phyloP scores from a whole-genome alignment of 1,140 invertebrate species.

The Homarus americanus region DNA sequence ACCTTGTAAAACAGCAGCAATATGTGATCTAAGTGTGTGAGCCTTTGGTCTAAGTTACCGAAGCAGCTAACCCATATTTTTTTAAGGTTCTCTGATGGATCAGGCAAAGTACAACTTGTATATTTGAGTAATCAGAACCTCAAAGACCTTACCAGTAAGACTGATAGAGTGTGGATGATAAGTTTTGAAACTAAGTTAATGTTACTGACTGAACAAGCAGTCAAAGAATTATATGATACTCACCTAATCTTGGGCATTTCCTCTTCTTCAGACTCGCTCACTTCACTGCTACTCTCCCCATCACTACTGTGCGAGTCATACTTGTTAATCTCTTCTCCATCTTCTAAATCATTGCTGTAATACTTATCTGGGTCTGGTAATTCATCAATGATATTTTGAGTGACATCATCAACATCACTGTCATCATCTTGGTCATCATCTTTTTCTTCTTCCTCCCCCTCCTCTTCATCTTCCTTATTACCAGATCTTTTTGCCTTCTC shows the following conservation, averaged over 20 bases:
- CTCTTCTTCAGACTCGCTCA: constrained; percentile 5
- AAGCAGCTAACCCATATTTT: too few relatives aligned
- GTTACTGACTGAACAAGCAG: too few relatives aligned
- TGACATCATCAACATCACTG: constrained; percentile 79
- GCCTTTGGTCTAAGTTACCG: too few relatives aligned
- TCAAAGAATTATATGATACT: neutral
- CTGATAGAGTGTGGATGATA: too few relatives aligned
- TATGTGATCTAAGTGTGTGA: too few relatives aligned
- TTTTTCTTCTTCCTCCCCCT: constrained; percentile 77
- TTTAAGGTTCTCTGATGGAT: too few relatives aligned
- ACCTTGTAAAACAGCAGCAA: too few relatives aligned
- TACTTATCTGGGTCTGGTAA: constrained; percentile 90
- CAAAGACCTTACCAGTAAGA: too few relatives aligned
- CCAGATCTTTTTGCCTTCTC: neutral
- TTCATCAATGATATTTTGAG: constrained; percentile 86
- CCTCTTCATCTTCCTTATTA: neutral
- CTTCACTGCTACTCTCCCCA: constrained; percentile 6
- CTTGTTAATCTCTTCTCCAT: neutral
- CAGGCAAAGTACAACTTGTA: too few relatives aligned
- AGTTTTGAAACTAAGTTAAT: too few relatives aligned
- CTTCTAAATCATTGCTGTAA: neutral
- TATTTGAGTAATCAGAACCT: too few relatives aligned
- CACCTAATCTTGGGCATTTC: neutral
- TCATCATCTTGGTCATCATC: constrained; percentile 77
- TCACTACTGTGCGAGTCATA: neutral